phyloP scores from a whole-genome alignment of 2,113 vertebrate genomes.

The Garra rufa region DNA sequence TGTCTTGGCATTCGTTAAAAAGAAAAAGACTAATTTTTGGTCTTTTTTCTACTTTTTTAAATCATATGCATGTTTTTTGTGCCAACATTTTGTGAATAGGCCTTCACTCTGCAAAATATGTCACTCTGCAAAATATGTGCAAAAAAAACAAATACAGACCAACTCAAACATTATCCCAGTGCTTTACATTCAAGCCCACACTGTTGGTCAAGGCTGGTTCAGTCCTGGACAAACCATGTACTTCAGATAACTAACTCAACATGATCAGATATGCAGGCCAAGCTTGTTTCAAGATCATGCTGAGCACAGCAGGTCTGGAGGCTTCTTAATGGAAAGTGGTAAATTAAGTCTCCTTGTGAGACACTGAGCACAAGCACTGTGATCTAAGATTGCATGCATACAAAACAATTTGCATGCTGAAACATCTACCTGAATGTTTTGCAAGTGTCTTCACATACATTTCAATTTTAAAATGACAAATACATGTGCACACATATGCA shows the following conservation, averaged over 20 bases:
- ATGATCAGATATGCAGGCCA: slow-evolving; percentile 33
- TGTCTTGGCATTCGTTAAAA: not conserved
- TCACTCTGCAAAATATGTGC: not conserved
- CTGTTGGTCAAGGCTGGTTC: slow-evolving; percentile 8
- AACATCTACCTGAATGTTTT: not conserved
- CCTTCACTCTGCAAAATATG: not conserved
- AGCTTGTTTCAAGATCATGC: slow-evolving; percentile 20
- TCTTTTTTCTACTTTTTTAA: not conserved
- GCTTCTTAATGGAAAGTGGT: slow-evolving; percentile 38
- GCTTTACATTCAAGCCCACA: not conserved
- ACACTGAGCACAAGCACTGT: slow-evolving; percentile 6
- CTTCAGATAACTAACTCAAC: not conserved
- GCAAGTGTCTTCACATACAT: not conserved
- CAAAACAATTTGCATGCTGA: not conserved
- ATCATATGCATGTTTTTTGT: not conserved
- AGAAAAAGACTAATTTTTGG: not conserved
- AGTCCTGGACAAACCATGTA: not conserved
- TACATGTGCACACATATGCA: not conserved
- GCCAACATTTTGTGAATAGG: not conserved
- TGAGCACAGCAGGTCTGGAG: slow-evolving; percentile 36
- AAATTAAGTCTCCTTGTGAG: slow-evolving; percentile 21
- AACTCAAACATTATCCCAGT: not conserved
- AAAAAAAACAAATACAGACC: not conserved
- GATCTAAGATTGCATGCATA: slow-evolving; percentile 31
- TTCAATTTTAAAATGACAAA: not conserved